Evolutionary conservation across 1,140 invertebrate genomes (phyloP).

Genomic region (Teleopsis dalmanni): DNA sequence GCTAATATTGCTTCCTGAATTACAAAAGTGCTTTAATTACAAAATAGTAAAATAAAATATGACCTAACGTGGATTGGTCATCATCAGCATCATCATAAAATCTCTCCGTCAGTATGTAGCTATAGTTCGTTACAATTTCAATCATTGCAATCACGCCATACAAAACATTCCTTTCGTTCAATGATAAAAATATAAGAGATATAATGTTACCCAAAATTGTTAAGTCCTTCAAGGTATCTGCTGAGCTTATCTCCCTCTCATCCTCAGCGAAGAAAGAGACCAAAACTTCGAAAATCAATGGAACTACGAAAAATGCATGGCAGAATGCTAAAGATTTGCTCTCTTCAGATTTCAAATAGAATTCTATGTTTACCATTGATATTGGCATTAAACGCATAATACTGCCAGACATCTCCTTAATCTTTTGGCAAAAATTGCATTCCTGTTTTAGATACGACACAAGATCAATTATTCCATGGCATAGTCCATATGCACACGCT

Average conservation of each 20-base stretch:
- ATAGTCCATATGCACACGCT: constrained; percentile 27
- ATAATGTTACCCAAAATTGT: constrained; percentile 34
- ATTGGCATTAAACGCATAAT: constrained; percentile 31
- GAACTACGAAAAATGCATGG: constrained; percentile 29
- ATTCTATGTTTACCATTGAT: constrained; percentile 29
- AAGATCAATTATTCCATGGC: constrained; percentile 29
- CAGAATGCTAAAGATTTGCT: constrained; percentile 21
- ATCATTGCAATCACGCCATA: no score
- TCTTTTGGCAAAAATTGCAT: neutral
- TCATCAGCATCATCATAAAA: no score
- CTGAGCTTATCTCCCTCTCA: constrained; percentile 22
- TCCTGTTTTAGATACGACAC: constrained; percentile 10
- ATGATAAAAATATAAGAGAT: constrained; percentile 30
- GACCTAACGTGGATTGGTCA: no score
- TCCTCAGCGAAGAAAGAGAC: constrained; percentile 14
- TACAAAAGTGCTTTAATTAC: no score
- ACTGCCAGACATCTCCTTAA: constrained; percentile 1
- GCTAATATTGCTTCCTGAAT: no score
- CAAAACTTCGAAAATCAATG: constrained; percentile 24
- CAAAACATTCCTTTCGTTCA: constrained; percentile 27
- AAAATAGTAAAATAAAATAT: no score
- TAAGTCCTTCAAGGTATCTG: constrained; percentile 28
- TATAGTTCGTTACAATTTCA: no score
- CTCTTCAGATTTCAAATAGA: constrained; percentile 24
- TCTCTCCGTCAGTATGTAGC: no score